phyloP scores from a whole-genome alignment of 92 coral and sea anemone genomes.

The Palythoa heliodiscus region DNA sequence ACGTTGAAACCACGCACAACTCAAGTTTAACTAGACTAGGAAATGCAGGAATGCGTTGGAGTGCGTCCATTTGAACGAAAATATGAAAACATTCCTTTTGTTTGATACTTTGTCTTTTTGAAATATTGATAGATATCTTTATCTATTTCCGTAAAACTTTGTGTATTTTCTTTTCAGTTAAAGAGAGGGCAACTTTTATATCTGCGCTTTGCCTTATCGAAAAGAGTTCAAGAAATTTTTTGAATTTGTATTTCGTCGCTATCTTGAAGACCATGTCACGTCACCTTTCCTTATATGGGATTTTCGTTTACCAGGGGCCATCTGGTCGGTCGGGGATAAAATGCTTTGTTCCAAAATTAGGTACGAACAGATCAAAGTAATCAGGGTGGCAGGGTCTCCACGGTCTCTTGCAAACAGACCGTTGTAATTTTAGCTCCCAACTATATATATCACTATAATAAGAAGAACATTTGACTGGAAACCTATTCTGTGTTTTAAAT shows the following conservation, averaged over 20 bases:
- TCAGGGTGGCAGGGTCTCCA: neutral
- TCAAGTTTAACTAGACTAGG: conserved; percentile 28
- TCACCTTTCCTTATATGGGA: conserved; percentile 45
- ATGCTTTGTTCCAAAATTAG: conserved; percentile 36
- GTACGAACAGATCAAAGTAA: neutral
- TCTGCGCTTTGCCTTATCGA: neutral
- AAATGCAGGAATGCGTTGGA: conserved; percentile 34
- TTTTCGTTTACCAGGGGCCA: neutral
- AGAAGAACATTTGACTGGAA: neutral
- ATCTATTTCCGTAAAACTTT: neutral
- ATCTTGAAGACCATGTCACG: conserved; percentile 17
- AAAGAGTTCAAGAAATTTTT: conserved; percentile 4
- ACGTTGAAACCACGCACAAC: conserved; percentile 24
- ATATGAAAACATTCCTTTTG: conserved; percentile 9
- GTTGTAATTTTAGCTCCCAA: conserved; percentile 8
- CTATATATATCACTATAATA: conserved; percentile 4
- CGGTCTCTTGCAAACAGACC: conserved; percentile 14
- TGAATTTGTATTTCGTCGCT: conserved; percentile 5
- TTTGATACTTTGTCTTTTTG: neutral
- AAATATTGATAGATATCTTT: conserved; percentile 4
- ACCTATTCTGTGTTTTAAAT: neutral
- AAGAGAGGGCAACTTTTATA: neutral
- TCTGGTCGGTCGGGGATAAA: conserved; percentile 12
- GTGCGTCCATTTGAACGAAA: conserved; percentile 6
- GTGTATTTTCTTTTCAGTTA: neutral